Base-by-base conservation (phyloP, 2,888 invertebrate species). In the Andrena praecox region DNA sequence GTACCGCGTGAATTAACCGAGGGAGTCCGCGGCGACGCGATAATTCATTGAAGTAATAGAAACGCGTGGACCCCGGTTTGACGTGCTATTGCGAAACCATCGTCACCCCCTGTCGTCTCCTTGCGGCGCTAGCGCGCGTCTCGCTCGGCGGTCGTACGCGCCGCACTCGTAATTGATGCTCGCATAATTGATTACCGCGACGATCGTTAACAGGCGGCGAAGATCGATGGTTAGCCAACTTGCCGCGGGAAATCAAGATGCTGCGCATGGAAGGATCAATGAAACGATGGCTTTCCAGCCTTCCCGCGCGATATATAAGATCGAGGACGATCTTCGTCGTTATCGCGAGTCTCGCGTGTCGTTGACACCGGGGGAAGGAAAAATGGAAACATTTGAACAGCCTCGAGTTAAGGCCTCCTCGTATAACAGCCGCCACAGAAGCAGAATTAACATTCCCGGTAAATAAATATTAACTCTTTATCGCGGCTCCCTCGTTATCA, bases 381-480 rank as follows among this genome's bases (percentile, higher is more conserved):
- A 52, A 8, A 27, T 27, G 4, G 56, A 52, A 54, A 67, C 42
- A 7, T 12, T 42, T 42, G 77, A 48, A 35, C 27, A 31, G 24
- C 42, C 77, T 74, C 66, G 66, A 42, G 29, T 59, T 33, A n/a
- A 12, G 12, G 27, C 1, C 3, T 5, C 1, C 3, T 5, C 35
- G 24, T 31, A 24, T 69, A 35, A 60, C 31, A 42, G 29, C 42
- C 16, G 59, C 12, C 56, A 67, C 62, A 54, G 35, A 75, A 66
- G 59, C 2, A 10, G 69, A 79, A 66, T 79, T 74, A 69, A 80
- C 70, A 59, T 70, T 70, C 80, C 71, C 66, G 35, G 75, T 75
- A 73, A 82, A 82, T 76, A 82, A 80, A 82, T 74, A 76, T 80
- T 76, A 64, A 80, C 68, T 31, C 35, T n/a, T 77, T 80, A 77